phyloP scores from a whole-genome alignment of 2,113 vertebrate genomes.

The Shinisaurus crocodilurus region DNA sequence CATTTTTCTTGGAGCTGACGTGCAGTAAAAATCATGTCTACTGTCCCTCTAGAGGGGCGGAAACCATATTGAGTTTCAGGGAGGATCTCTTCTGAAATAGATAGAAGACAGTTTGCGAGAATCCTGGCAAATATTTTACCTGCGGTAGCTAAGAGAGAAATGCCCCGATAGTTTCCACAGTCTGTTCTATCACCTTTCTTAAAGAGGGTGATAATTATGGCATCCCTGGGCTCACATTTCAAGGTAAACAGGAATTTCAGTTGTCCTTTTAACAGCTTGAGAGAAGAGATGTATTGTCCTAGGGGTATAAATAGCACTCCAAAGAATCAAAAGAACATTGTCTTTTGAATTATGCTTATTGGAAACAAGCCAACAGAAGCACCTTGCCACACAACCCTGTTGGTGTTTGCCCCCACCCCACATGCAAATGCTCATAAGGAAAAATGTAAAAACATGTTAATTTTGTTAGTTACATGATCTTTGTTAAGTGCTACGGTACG shows the following conservation, averaged over 20 bases:
- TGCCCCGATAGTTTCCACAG: too few species aligned
- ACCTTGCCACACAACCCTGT: not conserved
- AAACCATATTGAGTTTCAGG: too few species aligned
- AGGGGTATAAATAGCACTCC: conserved; percentile 42
- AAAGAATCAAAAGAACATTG: conserved; percentile 26
- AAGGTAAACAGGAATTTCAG: conserved; percentile 35
- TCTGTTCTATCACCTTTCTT: too few species aligned
- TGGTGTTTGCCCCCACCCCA: not conserved
- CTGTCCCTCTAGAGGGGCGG: too few species aligned
- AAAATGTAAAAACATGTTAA: conserved; percentile 1
- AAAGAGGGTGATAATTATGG: too few species aligned
- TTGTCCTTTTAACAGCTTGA: conserved; percentile 32
- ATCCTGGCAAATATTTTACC: too few species aligned
- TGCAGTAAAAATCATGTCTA: too few species aligned
- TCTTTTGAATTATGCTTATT: conserved; percentile 12
- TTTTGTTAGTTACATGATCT: not conserved
- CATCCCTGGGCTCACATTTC: conserved; percentile 32
- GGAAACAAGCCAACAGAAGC: conserved; percentile 15
- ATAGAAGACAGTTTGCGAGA: too few species aligned
- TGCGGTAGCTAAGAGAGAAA: too few species aligned
- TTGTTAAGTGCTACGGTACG: not conserved
- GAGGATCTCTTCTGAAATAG: too few species aligned
- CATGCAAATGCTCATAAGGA: not conserved
- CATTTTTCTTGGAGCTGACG: too few species aligned
- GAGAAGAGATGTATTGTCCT: not conserved